These are phyloP conservation scores for Anas capensis DNA, from an alignment of 2,797 vertebrate species.

Conservation along the genomic window DNA sequence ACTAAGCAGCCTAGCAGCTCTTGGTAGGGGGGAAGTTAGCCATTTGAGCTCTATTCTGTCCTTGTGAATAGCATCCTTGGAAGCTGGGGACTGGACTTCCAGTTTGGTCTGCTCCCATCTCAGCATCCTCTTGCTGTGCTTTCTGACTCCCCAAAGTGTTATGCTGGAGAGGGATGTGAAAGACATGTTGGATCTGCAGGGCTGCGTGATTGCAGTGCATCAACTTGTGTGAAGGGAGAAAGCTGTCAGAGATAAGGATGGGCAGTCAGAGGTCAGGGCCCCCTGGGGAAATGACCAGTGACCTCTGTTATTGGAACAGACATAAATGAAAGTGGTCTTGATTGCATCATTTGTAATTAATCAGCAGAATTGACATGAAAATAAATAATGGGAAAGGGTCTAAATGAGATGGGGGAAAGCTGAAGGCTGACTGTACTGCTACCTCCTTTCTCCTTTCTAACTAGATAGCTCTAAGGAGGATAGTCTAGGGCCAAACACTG, in stretches of 20 bases:
- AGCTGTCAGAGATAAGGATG: background rate
- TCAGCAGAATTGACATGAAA: constrained; percentile 31
- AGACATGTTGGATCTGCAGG: fast-evolving
- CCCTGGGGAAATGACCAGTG: background rate
- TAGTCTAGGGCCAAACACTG: background rate
- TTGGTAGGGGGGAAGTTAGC: fast-evolving
- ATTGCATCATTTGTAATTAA: constrained; percentile 43
- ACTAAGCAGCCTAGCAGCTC: constrained; percentile 11
- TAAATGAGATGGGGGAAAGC: background rate
- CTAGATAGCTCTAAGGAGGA: background rate
- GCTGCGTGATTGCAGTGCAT: background rate
- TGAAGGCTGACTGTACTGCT: background rate
- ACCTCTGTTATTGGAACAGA: constrained; percentile 20
- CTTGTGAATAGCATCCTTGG: background rate
- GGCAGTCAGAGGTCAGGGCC: background rate
- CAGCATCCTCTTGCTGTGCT: background rate
- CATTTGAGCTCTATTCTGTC: background rate
- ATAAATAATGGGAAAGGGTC: background rate
- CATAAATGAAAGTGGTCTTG: background rate
- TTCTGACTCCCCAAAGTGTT: background rate
- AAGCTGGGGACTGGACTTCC: background rate
- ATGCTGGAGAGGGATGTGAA: background rate
- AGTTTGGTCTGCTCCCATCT: background rate
- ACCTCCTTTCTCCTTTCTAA: background rate
- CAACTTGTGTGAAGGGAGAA: background rate